phyloP scores from a whole-genome alignment of 2,888 invertebrate genomes.

The Hypercompe scribonia region DNA sequence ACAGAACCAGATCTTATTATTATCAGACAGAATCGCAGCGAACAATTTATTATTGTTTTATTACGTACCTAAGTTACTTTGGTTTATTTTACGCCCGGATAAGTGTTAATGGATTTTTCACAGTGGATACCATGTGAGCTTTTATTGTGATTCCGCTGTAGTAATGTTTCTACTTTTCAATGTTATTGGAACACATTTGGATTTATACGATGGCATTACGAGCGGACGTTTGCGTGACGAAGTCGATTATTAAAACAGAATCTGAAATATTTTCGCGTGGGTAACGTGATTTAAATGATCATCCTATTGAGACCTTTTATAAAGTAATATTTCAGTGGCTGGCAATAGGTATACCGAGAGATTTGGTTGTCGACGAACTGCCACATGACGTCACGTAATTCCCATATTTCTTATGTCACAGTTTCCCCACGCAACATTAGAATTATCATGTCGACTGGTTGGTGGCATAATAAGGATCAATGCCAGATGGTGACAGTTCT shows the following conservation, averaged over 20 bases:
- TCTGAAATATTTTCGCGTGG: conserved; percentile 33
- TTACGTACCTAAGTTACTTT: conserved; percentile 59
- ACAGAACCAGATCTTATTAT: conserved; percentile 57
- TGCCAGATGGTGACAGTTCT: conserved; percentile 38
- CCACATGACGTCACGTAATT: conserved; percentile 45
- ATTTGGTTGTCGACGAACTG: conserved; percentile 23
- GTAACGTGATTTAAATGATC: conserved; percentile 39
- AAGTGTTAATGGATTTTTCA: conserved; percentile 77
- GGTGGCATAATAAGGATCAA: conserved; percentile 40
- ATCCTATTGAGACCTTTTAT: conserved; percentile 40
- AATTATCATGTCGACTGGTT: conserved; percentile 34
- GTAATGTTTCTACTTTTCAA: conserved; percentile 72
- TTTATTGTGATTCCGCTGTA: conserved; percentile 75
- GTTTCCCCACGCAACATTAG: conserved; percentile 30
- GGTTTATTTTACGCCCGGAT: conserved; percentile 71
- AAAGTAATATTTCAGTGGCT: conserved; percentile 33
- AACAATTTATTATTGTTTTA: conserved; percentile 71
- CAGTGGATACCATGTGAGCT: conserved; percentile 64
- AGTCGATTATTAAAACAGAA: conserved; percentile 64
- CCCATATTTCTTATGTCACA: conserved; percentile 43
- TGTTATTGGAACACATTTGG: conserved; percentile 74
- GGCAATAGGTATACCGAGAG: neutral
- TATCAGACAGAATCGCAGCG: conserved; percentile 56
- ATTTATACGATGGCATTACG: conserved; percentile 73
- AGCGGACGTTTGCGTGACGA: conserved; percentile 68